A percentile compares a stretch with the other conserved stretches of the same genome.
These are phyloP conservation scores for Romanogobio albipinnatus DNA, from an alignment of 2,113 vertebrate species.

Conservation along the genomic window DNA sequence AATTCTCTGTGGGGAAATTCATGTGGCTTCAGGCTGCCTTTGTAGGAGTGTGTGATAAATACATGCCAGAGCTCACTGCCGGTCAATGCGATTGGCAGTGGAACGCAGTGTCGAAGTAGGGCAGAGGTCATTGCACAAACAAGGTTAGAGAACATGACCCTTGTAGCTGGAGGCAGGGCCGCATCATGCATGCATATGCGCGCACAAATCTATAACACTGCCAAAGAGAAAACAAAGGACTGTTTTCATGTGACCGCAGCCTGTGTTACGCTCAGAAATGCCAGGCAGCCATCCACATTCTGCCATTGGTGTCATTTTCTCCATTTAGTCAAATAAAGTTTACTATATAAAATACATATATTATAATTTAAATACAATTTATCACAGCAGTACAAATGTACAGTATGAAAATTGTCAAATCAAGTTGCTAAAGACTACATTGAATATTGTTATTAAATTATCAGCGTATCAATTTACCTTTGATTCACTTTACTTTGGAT, in stretches of 20 bases:
- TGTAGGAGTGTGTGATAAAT: neutral
- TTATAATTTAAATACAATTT: neutral
- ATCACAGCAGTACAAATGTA: too few relatives aligned
- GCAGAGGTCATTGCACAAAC: conserved; percentile 67
- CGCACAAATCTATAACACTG: conserved; percentile 2
- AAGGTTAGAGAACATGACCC: conserved; percentile 39
- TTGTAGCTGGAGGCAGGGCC: conserved; percentile 16
- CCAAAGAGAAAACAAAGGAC: conserved; percentile 45
- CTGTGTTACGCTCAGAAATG: conserved; percentile 48
- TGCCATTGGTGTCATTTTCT: neutral
- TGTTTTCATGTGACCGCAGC: conserved; percentile 41
- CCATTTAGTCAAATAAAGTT: neutral
- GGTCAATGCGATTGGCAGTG: conserved; percentile 23
- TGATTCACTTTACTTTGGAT: too few relatives aligned
- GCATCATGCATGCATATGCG: conserved; percentile 16
- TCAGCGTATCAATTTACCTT: too few relatives aligned
- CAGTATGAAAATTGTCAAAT: too few relatives aligned
- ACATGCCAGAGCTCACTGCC: neutral
- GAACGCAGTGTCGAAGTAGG: conserved; percentile 60
- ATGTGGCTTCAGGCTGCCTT: neutral
- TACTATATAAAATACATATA: neutral
- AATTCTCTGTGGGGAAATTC: neutral
- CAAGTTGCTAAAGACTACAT: too few relatives aligned
- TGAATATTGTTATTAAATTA: too few relatives aligned
- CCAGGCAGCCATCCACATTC: conserved; percentile 2